Evolutionary conservation across 2,888 invertebrate genomes (phyloP).

Genomic region (Plagodis dolabraria): DNA sequence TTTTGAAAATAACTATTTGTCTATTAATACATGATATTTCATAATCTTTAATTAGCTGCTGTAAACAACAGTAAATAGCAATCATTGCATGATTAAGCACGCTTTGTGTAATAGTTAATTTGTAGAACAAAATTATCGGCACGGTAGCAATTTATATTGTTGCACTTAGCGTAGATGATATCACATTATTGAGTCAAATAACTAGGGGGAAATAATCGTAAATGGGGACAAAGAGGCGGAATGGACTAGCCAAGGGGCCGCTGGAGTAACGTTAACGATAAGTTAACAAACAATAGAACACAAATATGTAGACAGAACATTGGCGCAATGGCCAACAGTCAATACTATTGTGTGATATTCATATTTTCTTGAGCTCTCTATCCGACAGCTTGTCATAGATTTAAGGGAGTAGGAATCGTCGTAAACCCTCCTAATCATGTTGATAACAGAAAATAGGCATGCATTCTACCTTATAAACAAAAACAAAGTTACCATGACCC

Average conservation of each 20-base stretch:
- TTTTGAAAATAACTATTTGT: conserved; percentile 9
- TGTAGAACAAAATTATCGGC: conserved; percentile 8
- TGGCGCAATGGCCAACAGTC: conserved; percentile 41
- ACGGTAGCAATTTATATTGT: conserved; percentile 3
- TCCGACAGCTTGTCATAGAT: conserved; percentile 4
- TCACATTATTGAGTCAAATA: conserved; percentile 2
- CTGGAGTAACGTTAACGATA: conserved; percentile 45
- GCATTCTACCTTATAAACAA: conserved; percentile 19
- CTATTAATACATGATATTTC: conserved; percentile 6
- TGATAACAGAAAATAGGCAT: no score
- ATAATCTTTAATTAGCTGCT: conserved; percentile 15
- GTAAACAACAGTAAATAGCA: conserved; percentile 15
- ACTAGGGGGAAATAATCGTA: conserved; percentile 11
- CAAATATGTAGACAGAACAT: conserved; percentile 34
- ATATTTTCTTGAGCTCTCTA: conserved; percentile 25
- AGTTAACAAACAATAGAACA: conserved; percentile 46
- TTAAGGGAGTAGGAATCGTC: conserved; percentile 9
- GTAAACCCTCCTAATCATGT: conserved; percentile 6
- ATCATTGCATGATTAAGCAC: conserved; percentile 13
- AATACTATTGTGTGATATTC: conserved; percentile 26
- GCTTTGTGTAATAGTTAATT: conserved; percentile 4
- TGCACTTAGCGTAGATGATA: background rate
- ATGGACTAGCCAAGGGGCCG: conserved; percentile 21
- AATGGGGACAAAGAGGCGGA: conserved; percentile 12
- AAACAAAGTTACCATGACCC: conserved; percentile 35